Evolutionary conservation across 2,797 vertebrate species (phyloP).

Genomic region (Semaprochilodus insignis): DNA sequence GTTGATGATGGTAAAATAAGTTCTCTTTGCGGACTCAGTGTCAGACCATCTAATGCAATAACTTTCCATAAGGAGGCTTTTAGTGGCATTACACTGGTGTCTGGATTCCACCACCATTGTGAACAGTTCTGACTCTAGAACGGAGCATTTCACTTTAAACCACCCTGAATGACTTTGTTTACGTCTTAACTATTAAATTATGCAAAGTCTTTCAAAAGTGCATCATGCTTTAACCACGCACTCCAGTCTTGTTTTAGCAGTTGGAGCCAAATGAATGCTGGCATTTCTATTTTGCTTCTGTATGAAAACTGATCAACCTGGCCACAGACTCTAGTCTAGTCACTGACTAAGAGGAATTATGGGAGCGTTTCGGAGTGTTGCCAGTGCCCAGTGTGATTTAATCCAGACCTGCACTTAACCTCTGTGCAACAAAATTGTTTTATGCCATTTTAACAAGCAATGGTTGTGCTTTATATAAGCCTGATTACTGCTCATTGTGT

Average conservation of each 20-base stretch:
- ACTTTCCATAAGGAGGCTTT: too few species aligned
- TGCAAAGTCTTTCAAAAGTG: not conserved
- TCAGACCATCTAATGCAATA: too few species aligned
- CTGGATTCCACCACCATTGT: too few species aligned
- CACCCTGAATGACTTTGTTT: too few species aligned
- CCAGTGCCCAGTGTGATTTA: not conserved
- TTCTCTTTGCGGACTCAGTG: too few species aligned
- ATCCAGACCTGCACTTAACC: not conserved
- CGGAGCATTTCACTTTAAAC: too few species aligned
- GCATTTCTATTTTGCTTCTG: not conserved
- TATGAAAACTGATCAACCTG: not conserved
- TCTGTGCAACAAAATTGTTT: not conserved
- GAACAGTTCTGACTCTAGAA: too few species aligned
- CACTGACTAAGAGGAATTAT: not conserved
- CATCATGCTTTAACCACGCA: not conserved
- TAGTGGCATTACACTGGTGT: too few species aligned
- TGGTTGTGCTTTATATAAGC: not conserved
- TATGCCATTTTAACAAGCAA: conserved; percentile 7
- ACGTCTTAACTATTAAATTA: not conserved
- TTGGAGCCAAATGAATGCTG: not conserved
- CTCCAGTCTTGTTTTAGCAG: not conserved
- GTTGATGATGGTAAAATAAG: too few species aligned
- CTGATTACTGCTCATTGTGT: not conserved
- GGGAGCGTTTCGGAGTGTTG: not conserved
- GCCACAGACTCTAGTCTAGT: not conserved